These are phyloP conservation scores for Chaetops frenatus DNA, from an alignment of 2,113 vertebrate genomes.

Conservation along the genomic window DNA sequence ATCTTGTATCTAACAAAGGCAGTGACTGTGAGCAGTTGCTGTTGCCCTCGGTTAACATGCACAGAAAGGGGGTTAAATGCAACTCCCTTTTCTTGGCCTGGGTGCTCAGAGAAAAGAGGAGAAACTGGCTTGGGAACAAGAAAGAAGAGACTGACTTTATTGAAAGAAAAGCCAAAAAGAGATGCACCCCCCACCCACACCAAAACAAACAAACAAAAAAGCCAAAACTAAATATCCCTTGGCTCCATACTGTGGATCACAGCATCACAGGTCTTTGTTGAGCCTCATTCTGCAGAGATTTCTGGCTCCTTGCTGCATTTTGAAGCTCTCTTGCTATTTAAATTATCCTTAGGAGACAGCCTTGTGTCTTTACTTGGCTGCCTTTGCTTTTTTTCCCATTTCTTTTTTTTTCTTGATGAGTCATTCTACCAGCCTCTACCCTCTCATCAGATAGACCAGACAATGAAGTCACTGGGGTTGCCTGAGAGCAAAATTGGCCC, in stretches of 20 bases:
- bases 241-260: not conserved
- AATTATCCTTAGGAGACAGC: slow-evolving; percentile 18
- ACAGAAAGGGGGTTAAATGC: not conserved
- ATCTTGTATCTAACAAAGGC: not conserved
- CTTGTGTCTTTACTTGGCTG: slow-evolving; percentile 44
- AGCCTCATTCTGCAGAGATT: slow-evolving; percentile 13
- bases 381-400: slow-evolving; percentile 26
- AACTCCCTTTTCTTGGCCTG: not conserved
- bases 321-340: slow-evolving; percentile 1
- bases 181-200: not conserved
- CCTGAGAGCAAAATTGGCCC: slow-evolving; percentile 56
- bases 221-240: not conserved
- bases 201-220: not conserved
- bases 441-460: slow-evolving; percentile 62
- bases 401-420: slow-evolving; percentile 42
- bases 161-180: not conserved
- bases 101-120: not conserved
- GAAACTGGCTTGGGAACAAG: not conserved
- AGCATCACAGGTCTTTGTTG: not conserved
- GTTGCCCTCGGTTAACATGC: not conserved
- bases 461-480: slow-evolving; percentile 60
- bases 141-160: not conserved
- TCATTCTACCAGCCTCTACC: slow-evolving; percentile 56
- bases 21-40: not conserved
- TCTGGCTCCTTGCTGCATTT: slow-evolving; percentile 8